Base-by-base conservation (phyloP, 1,140 invertebrate species). In the Eulimnadia texana region DNA sequence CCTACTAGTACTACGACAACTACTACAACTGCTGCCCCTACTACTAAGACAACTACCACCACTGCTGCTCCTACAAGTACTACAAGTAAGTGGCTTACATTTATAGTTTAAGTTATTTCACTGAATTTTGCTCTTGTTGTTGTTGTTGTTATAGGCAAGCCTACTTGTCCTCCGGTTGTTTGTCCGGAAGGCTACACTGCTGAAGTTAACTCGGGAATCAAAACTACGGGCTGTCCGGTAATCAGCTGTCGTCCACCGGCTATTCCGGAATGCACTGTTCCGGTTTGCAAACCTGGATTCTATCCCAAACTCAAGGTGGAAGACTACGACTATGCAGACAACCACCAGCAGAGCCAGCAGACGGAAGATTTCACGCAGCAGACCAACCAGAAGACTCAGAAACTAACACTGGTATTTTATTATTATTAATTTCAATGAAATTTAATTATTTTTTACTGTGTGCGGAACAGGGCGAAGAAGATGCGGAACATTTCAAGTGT, bases 401-500 rank as follows among this genome's bases (percentile, higher is more conserved):
- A 42, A 42, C 33, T 42, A 16, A 6, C 6, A 16, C 33, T 42
- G 33, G 33, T 42, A 42, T 25, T 13, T 23, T 54, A 54, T 25
- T 0, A 16, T n/a, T 54, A 25, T 20, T n/a, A 9, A 25, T 50
- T 20, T 1, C 20, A n/a, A n/a, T 2, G 51, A 53, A 1, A 13
- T 10, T 53, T 53, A 53, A 19, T n/a, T 54, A 13, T n/a, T 16
- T 16, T 2, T n/a, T n/a, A n/a, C n/a, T n/a, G n/a, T n/a, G n/a
- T n/a, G n/a, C n/a, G n/a, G n/a, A n/a, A 42, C 16, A 42, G 33
- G 33, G 33, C n/a, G 23, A 27, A 9, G 55, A 58, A 22, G 55
- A 58, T 19, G 23, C 55, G 3, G 55, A 54, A 54, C 3, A 42
- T 6, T 9, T 42, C 33, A 42, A 58, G 3, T 67, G 67, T 33